Conservation (phyloP, 1,140 invertebrate species). For the Drosophila azteca region DNA sequence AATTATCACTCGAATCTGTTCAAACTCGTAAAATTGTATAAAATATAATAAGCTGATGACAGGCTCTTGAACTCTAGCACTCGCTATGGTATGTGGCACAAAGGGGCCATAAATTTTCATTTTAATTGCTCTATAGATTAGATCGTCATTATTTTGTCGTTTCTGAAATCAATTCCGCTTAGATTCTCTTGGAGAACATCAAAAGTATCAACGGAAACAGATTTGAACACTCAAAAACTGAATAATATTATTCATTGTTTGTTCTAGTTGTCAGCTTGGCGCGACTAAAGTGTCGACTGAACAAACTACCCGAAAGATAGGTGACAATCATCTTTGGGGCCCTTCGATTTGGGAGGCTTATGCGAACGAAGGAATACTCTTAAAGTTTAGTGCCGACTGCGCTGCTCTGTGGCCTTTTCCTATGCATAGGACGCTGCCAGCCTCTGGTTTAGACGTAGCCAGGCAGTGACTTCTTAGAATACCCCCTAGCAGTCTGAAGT, state of each 20-base stretch:
- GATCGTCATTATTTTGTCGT: conserved; percentile 59
- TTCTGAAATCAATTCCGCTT: conserved; percentile 50
- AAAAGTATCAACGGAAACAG: conserved; percentile 21
- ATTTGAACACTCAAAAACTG: conserved; percentile 8
- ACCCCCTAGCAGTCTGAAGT: too few relatives aligned
- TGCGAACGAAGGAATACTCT: not conserved
- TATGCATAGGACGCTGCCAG: too few relatives aligned
- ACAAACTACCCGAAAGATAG: conserved; percentile 18
- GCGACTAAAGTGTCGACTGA: conserved; percentile 43
- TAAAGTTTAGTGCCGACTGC: too few relatives aligned
- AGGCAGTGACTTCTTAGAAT: too few relatives aligned
- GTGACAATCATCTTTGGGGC: not conserved
- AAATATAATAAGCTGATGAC: conserved; percentile 60
- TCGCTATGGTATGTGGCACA: conserved; percentile 53
- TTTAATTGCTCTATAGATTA: conserved; percentile 75
- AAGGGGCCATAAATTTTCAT: conserved; percentile 65
- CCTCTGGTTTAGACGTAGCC: too few relatives aligned
- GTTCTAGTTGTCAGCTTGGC: conserved; percentile 3
- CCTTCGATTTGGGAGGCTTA: too few relatives aligned
- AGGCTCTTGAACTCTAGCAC: conserved; percentile 55
- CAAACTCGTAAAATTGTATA: conserved; percentile 52
- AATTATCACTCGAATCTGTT: conserved; percentile 46
- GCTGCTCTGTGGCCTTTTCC: too few relatives aligned
- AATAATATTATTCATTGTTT: not conserved
- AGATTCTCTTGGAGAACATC: conserved; percentile 6